Conservation (phyloP, 2,113 vertebrate species). For the Syrmaticus mikado region DNA sequence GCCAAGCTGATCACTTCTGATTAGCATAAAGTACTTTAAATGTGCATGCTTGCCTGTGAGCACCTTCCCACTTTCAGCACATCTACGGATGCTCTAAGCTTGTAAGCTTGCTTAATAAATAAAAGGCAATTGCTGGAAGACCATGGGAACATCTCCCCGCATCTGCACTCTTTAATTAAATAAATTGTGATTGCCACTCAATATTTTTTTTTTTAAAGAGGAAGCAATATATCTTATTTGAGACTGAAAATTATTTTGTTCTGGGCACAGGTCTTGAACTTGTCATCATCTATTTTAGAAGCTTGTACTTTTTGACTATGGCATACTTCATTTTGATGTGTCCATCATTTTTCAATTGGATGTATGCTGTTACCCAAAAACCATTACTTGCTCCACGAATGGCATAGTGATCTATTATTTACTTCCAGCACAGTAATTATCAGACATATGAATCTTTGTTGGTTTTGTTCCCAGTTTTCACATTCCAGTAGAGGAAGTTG, state of each 20-base stretch:
- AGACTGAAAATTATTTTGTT: neutral
- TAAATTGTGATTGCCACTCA: neutral
- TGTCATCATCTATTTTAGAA: neutral
- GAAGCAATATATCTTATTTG: neutral
- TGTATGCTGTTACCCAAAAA: slow-evolving; percentile 24
- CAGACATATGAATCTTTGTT: slow-evolving; percentile 12
- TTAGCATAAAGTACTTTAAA: neutral
- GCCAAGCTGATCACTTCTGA: neutral
- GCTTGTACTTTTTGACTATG: neutral
- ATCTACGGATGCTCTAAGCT: neutral
- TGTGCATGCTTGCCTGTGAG: neutral
- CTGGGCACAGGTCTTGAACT: neutral
- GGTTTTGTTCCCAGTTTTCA: slow-evolving; percentile 17
- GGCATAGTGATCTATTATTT: slow-evolving; percentile 11
- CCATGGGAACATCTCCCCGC: neutral
- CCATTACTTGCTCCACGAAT: slow-evolving; percentile 34
- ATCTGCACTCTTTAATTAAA: neutral
- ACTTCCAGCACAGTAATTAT: neutral
- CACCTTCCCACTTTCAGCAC: neutral
- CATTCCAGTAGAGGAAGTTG: neutral
- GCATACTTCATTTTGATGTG: neutral
- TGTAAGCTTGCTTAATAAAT: neutral
- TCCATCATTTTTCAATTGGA: slow-evolving; percentile 39
- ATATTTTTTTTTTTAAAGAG: neutral
- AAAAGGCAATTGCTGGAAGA: neutral